These are phyloP conservation scores for Gortyna flavago DNA, from an alignment of 2,888 invertebrate genomes.

Conservation along the genomic window DNA sequence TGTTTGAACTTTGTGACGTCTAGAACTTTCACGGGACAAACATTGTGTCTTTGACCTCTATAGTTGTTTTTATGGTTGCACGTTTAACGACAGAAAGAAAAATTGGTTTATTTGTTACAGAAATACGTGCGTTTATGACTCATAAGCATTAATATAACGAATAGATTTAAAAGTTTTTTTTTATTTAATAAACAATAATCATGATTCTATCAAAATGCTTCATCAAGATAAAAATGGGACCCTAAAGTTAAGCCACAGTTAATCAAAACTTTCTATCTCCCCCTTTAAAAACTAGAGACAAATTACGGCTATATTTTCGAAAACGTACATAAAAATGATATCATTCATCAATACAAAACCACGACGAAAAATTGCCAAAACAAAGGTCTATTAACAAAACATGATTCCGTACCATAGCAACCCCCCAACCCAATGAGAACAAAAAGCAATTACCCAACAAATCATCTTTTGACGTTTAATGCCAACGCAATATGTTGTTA, in stretches of 20 bases:
- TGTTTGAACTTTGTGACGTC: background rate
- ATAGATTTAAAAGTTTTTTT: background rate
- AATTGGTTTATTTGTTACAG: background rate
- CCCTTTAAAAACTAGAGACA: conserved; percentile 49
- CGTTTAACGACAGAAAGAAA: background rate
- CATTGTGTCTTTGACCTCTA: background rate
- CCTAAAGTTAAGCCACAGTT: conserved; percentile 48
- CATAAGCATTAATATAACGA: background rate
- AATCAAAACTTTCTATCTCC: conserved; percentile 61
- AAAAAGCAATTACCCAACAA: conserved; percentile 89
- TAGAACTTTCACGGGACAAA: background rate
- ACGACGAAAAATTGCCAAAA: conserved; percentile 78
- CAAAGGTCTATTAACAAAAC: conserved; percentile 86
- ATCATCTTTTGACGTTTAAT: conserved; percentile 89
- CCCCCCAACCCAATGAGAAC: conserved; percentile 81
- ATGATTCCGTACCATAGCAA: conserved; percentile 81
- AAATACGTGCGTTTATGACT: background rate
- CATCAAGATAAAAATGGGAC: conserved; percentile 55
- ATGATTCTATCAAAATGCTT: conserved; percentile 55
- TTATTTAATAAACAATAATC: conserved; percentile 42
- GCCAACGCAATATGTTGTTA: conserved; percentile 88
- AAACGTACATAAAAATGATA: conserved; percentile 65
- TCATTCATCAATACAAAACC: conserved; percentile 72
- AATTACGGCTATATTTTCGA: conserved; percentile 59
- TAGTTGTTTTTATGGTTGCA: background rate